A percentile compares a stretch with the other conserved stretches of the same genome.
Conservation (phyloP, 53 echinoderm and acorn worm species). For the Arbacia lixula region DNA sequence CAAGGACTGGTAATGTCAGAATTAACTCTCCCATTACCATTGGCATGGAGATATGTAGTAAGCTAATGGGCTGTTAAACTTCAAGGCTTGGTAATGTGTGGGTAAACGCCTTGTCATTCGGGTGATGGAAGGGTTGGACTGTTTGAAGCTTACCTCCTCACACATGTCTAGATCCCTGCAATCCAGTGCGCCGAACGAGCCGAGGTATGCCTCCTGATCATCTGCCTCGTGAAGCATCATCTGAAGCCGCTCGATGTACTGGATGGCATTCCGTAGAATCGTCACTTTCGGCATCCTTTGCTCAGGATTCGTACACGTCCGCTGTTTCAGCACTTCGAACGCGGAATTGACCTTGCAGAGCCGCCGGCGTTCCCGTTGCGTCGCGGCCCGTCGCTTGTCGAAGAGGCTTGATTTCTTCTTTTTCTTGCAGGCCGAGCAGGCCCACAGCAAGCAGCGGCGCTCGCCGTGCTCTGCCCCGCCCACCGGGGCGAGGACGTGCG, state of each 20-base stretch:
- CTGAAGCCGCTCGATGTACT: constrained; percentile 91
- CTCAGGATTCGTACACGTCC: constrained; percentile 86
- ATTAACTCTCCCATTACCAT: no score
- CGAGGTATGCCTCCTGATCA: constrained; percentile 45
- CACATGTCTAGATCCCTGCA: constrained; percentile 39
- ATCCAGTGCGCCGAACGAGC: constrained; percentile 35
- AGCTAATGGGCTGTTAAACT: no score
- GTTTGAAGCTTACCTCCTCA: constrained; percentile 26
- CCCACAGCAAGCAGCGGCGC: constrained; percentile 89
- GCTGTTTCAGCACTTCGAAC: constrained; percentile 84
- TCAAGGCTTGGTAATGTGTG: no score
- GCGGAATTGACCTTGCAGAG: constrained; percentile 90
- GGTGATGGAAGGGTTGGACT: no score
- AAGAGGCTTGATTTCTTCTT: constrained; percentile 74
- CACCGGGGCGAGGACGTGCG: constrained; percentile 43
- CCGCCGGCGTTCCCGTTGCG: constrained; percentile 84
- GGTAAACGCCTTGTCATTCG: no score
- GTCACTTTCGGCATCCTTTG: constrained; percentile 57
- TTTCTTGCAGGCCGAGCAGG: constrained; percentile 84
- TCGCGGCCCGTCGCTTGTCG: constrained; percentile 91
- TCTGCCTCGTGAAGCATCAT: constrained; percentile 89
- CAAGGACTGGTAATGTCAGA: no score
- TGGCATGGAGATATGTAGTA: no score
- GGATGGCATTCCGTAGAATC: constrained; percentile 89
- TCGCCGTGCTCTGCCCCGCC: constrained; percentile 42